Base-by-base conservation (phyloP, 2,797 vertebrate species). In the Lepus oiostolus region DNA sequence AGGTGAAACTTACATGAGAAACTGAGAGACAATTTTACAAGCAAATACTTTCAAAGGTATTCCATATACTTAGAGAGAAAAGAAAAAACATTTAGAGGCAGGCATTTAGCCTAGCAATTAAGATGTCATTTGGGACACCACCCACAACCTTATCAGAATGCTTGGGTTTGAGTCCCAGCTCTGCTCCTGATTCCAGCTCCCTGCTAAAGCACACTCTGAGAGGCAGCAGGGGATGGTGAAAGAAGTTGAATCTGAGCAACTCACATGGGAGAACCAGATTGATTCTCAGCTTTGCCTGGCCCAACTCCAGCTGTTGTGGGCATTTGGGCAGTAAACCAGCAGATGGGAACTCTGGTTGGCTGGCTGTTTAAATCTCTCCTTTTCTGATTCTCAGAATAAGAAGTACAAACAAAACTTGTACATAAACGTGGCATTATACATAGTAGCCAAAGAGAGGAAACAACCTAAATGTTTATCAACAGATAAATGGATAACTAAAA, bases 1-100 rank as follows among this genome's bases (percentile, higher is more conserved):
- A 95, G 52, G 47, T 93, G 26, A 93, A 92, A 88, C 70, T 91
- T 65, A 86, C 19, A 96, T 95, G n/a, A 93, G 90, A 95, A 94
- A 92, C 22, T 86, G 65, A 90, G 60, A 32, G 32, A 52, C 87
- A 92, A 42, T 72, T 71, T 93, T 94, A 86, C 9, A 60, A 81
- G 58, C 85, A 93, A 90, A 30, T 75, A 65, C 22, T 88, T 91
- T 71, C 28, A 62, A 90, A 85, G 8, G 2, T 92, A 93, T 52
- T 92, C 32, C 92, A 90, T 63, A 85, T 68, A 83, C 24, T 81
- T 93, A n/a, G 13, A 17, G 17, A 58, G 19, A 58, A 58, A 58
- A 58, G 19, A 58, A 58, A 58, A 60, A 50, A 81, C n/a, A 28
- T 91, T 38, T 9, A n/a, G 47, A 38, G n/a, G 30, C n/a, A 11